A percentile compares a stretch with the other conserved stretches of the same genome.
phyloP scores from a whole-genome alignment of 2,888 invertebrate genomes.

The Podotricha telesiphe region DNA sequence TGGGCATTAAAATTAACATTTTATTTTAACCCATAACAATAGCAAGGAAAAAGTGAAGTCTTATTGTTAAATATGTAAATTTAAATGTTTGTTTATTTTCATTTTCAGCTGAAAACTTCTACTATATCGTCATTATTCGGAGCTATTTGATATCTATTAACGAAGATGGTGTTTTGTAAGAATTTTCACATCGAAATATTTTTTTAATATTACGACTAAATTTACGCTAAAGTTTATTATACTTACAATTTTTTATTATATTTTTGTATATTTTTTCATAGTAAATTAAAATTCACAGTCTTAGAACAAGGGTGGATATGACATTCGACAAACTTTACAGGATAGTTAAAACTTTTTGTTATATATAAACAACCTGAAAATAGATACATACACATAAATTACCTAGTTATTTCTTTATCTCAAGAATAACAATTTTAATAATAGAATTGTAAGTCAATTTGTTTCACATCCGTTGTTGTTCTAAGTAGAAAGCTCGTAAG shows the following conservation, averaged over 20 bases:
- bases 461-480: not conserved
- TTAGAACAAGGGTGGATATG: not conserved
- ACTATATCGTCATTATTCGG: slow-evolving; percentile 74
- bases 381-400: too few relatives aligned
- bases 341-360: too few relatives aligned
- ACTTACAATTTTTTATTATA: slow-evolving; percentile 18
- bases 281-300: not conserved
- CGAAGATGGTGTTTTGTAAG: slow-evolving; percentile 75
- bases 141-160: slow-evolving; percentile 77
- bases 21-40: too few relatives aligned
- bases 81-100: not conserved
- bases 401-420: too few relatives aligned
- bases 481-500: not conserved
- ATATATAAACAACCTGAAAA: too few relatives aligned
- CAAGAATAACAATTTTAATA: too few relatives aligned
- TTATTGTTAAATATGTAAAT: too few relatives aligned
- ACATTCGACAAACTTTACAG: not conserved
- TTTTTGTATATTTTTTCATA: not conserved
- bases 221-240: not conserved
- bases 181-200: slow-evolving; percentile 7
- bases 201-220: not conserved
- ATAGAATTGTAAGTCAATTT: too few relatives aligned
- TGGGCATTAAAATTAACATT: too few relatives aligned
- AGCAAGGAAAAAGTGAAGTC: too few relatives aligned
- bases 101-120: slow-evolving; percentile 72